These are phyloP conservation scores for Polyploca ridens DNA, from an alignment of 2,888 invertebrate genomes.

Conservation along the genomic window DNA sequence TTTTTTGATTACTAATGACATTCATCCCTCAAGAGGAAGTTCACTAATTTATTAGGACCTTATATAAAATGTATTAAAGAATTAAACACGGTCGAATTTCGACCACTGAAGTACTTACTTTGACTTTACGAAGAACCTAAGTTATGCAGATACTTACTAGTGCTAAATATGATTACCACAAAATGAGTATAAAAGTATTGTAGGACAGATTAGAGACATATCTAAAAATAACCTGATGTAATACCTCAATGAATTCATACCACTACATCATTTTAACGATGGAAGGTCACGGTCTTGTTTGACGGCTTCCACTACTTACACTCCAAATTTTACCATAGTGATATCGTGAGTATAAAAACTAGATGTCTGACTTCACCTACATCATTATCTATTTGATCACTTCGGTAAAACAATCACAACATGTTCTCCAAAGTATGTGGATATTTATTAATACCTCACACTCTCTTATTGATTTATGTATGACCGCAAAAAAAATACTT, in stretches of 20 bases:
- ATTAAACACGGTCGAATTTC: too few relatives aligned
- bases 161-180: too few relatives aligned
- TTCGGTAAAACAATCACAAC: slow-evolving; percentile 3
- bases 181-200: background rate
- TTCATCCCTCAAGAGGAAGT: too few relatives aligned
- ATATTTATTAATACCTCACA: background rate
- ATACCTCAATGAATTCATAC: background rate
- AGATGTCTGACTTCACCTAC: background rate
- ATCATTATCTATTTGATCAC: slow-evolving; percentile 9
- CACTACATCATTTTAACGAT: background rate
- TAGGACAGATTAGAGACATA: background rate
- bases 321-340: background rate
- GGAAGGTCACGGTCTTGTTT: slow-evolving; percentile 9
- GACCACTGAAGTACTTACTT: too few relatives aligned
- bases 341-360: slow-evolving; percentile 12
- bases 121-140: too few relatives aligned
- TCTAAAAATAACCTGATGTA: background rate
- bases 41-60: too few relatives aligned
- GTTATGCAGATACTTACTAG: too few relatives aligned
- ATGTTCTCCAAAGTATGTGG: slow-evolving; percentile 19
- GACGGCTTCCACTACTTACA: slow-evolving; percentile 10
- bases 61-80: too few relatives aligned
- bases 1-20: too few relatives aligned
- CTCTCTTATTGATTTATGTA: too few relatives aligned
- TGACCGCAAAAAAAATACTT: background rate